Base-by-base conservation (phyloP, 2,797 vertebrate species). In the Huso huso region DNA sequence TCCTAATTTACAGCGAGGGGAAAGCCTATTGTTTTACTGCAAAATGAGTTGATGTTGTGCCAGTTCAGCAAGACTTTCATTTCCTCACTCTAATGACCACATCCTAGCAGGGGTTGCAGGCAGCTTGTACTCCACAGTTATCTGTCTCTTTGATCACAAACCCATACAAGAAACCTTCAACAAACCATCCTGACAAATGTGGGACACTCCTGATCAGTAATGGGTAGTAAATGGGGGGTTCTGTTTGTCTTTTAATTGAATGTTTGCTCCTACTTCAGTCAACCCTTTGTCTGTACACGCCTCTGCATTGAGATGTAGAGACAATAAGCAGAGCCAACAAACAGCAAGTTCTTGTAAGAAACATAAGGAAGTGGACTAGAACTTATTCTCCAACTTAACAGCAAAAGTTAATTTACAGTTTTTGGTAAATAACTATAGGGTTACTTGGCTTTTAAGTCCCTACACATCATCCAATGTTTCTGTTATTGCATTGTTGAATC, bases 1-100 rank as follows among this genome's bases (percentile, higher is more conserved):
- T 81, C 86, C 81, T 72, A 76, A 74, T 85, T 80, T 80, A 78
- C 80, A 81, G 70, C 79, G 76, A 78, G 80, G 84, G 81, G 83
- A 79, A 77, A 71, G 66, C 52, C 65, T 49, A 72, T 75, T 77
- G 74, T 75, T 71, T 66, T 13, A 51, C 18, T 7, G 6, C 48
- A 57, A 67, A 71, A 65, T 62, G 48, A 48, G 63, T 8, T 66
- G 61, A 70, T 83, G 80, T 83, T 77, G 75, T 62, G 66, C 76
- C 76, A 71, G 70, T 87, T 89, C 87, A 87, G 87, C 84, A 85
- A 81, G 85, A 83, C 67, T 62, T 78, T 82, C 79, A 85, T 88
- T 89, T 89, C 89, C 86, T 86, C 75, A 74, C 74, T 75, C 78
- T 83, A 80, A 85, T 81, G 83, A 83, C 80, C 83, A 78, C 83